Evolutionary conservation across 2,888 invertebrate species (phyloP).

Genomic region (Teinopalpus imperialis): DNA sequence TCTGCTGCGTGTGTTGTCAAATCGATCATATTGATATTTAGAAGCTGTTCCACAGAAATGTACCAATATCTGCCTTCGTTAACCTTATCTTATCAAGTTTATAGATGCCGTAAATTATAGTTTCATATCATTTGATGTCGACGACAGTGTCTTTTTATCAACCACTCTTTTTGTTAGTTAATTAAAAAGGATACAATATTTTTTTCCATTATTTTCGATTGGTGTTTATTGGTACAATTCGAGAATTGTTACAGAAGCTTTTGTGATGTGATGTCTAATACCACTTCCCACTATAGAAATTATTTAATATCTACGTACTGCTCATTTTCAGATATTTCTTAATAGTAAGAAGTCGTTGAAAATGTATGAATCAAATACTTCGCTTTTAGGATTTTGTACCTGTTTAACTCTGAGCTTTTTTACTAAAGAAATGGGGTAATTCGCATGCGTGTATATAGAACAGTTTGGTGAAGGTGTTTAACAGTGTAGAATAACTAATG

Average conservation of each 20-base stretch:
- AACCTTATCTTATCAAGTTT: neutral
- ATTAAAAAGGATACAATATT: too few relatives aligned
- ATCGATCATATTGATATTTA: constrained; percentile 69
- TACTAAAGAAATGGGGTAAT: constrained; percentile 44
- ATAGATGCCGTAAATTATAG: too few relatives aligned
- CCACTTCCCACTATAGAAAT: constrained; percentile 53
- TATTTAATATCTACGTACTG: constrained; percentile 43
- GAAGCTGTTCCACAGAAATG: constrained; percentile 71
- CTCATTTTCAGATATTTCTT: constrained; percentile 42
- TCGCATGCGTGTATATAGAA: constrained; percentile 67
- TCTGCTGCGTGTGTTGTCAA: constrained; percentile 80
- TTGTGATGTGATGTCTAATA: constrained; percentile 77
- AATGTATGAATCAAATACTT: constrained; percentile 40
- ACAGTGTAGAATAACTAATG: constrained; percentile 53
- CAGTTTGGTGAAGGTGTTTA: constrained; percentile 72
- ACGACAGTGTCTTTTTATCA: too few relatives aligned
- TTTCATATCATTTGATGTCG: too few relatives aligned
- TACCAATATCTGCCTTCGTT: constrained; percentile 46
- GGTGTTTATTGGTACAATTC: constrained; percentile 64
- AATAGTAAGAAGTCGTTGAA: constrained; percentile 41
- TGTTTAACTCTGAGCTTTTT: constrained; percentile 42
- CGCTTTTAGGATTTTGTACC: constrained; percentile 47
- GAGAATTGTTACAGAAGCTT: constrained; percentile 64
- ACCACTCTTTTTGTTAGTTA: too few relatives aligned
- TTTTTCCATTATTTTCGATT: too few relatives aligned